phyloP scores from a whole-genome alignment of 2,797 vertebrate genomes.

The Lemur catta region DNA sequence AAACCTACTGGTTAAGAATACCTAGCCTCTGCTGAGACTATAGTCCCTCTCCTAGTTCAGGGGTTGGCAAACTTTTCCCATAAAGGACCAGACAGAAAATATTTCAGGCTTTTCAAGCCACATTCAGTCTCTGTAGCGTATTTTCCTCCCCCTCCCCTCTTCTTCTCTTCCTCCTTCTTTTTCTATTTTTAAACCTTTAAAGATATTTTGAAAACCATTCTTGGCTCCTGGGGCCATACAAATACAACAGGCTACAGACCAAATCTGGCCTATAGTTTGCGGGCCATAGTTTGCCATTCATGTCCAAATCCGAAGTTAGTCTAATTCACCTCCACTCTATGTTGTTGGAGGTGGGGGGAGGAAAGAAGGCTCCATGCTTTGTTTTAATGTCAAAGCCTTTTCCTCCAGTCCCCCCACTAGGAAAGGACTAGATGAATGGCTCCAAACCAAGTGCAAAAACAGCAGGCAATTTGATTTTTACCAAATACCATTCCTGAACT shows the following conservation, averaged over 20 bases:
- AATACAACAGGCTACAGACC: background rate
- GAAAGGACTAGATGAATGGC: constrained; percentile 27
- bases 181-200: constrained; percentile 30
- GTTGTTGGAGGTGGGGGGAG: background rate
- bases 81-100: constrained; percentile 16
- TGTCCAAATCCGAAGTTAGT: constrained; percentile 23
- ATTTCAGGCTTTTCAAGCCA: background rate
- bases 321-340: background rate
- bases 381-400: constrained; percentile 56
- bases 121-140: background rate
- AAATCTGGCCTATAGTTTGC: background rate
- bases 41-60: background rate
- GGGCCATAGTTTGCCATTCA: background rate
- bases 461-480: constrained; percentile 21
- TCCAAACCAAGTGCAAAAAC: constrained; percentile 37
- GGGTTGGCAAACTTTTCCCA: background rate
- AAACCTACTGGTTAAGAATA: background rate
- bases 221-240: background rate
- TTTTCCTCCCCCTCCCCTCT: background rate
- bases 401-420: background rate
- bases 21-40: background rate
- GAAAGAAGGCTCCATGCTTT: background rate
- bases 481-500: constrained; percentile 36
- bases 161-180: background rate
- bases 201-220: background rate